Percentiles rank a stretch among this genome's conserved stretches.
phyloP scores from a whole-genome alignment of 2,113 vertebrate genomes.

The Syrmaticus mikado region DNA sequence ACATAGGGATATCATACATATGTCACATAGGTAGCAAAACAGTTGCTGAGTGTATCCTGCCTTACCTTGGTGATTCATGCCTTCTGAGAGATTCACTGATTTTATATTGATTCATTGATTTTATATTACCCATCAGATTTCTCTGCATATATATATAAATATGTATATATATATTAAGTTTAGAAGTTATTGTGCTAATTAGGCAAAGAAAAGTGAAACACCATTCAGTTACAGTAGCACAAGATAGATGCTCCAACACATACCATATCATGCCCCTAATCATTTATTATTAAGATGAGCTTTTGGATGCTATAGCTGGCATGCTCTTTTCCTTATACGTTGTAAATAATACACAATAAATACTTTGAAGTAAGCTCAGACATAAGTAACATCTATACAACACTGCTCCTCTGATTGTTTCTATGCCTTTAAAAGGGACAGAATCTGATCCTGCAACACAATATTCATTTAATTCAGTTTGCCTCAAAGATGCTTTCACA shows the following conservation, averaged over 20 bases:
- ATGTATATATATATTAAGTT: neutral
- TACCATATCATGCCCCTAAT: neutral
- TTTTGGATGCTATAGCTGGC: neutral
- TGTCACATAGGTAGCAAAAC: neutral
- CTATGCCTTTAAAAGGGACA: neutral
- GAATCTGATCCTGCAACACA: neutral
- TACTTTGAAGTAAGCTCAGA: neutral
- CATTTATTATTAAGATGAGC: neutral
- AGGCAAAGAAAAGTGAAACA: neutral
- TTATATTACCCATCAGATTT: neutral
- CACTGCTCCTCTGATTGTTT: neutral
- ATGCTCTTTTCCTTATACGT: neutral
- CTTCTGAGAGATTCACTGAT: neutral
- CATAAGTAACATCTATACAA: rapidly evolving
- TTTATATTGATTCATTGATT: neutral
- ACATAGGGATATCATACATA: neutral
- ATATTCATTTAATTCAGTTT: neutral
- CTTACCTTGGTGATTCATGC: neutral
- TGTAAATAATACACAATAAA: neutral
- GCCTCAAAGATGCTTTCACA: neutral
- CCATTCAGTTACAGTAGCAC: neutral
- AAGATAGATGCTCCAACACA: neutral
- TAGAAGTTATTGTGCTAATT: neutral
- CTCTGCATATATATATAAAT: neutral
- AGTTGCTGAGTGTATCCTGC: neutral